Evolutionary conservation across 2,797 vertebrate genomes (phyloP), one percentile per base, ranked within the genome.

Genomic region (Xerus rutilus): DNA sequence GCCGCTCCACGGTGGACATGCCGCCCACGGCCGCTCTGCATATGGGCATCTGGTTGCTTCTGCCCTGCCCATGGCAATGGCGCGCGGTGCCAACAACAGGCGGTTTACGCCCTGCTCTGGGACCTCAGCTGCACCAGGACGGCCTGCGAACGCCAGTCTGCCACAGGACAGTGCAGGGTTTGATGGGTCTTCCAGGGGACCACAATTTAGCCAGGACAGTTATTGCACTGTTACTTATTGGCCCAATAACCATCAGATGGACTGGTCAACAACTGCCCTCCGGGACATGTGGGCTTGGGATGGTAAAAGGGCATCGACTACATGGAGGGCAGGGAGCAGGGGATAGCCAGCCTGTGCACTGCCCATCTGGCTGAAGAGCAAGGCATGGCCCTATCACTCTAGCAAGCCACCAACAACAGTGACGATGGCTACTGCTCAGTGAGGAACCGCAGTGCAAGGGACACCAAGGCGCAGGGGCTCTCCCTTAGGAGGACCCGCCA

Each of bases 391-490:
- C 30, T 39, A 2, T n/a, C 39, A 13, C 14, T 52, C 86, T 21
- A 47, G 21, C 25, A 3, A 78, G 39, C 5, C 9, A 14, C 25
- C 3, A 5, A 62, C 11, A 5, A 49, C 9, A 4, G 39, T 2
- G 70, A 39, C 7, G 3, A 32, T 0, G 25, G 73, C 47, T 25
- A 3, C 32, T 25, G 3, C 21, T 0, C 30, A 3, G 45, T 7
- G 2, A 43, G 72, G 73, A 45, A 25, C 13, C 3, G 15, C 18
- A 2, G n/a, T 0, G 43, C 17, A 8, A 45, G 17, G 6, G 54
- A 85, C 57, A 32, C 21, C 4, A 14, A 54, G 15, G 23, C 0
- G 0, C 10, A n/a, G n/a, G 0, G 0, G 0, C 4, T 17, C 49
- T 45, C 7, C 7, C 32, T 43, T 9, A 4, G 28, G 32, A 84